These are phyloP conservation scores for Catocala fraxini DNA, from an alignment of 2,888 invertebrate species.

Conservation along the genomic window DNA sequence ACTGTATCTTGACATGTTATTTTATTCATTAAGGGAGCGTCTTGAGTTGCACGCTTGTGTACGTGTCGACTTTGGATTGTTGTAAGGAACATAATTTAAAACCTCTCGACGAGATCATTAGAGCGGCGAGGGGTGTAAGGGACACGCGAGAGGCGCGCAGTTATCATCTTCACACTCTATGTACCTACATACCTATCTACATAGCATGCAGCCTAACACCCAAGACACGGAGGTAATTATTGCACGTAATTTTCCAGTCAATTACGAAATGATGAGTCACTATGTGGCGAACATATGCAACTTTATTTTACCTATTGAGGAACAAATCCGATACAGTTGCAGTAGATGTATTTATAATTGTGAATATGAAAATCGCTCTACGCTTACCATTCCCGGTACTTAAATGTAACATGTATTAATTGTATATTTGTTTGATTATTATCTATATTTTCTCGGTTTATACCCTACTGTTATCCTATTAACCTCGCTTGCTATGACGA, in stretches of 20 bases:
- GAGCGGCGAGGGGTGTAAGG: constrained; percentile 54
- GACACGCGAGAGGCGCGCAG: constrained; percentile 53
- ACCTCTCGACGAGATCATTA: constrained; percentile 81
- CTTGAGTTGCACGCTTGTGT: constrained; percentile 71
- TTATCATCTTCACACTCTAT: constrained; percentile 35
- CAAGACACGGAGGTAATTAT: background rate
- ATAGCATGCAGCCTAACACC: background rate
- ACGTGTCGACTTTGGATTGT: constrained; percentile 81
- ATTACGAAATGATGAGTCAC: background rate
- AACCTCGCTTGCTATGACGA: too few species aligned
- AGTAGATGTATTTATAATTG: too few species aligned
- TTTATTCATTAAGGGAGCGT: constrained; percentile 83
- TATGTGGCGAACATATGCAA: background rate
- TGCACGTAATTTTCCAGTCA: background rate
- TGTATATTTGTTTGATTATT: too few species aligned
- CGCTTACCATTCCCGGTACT: too few species aligned
- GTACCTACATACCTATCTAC: background rate
- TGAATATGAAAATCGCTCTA: too few species aligned
- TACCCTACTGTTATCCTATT: too few species aligned
- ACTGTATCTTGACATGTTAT: constrained; percentile 85
- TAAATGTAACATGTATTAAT: too few species aligned
- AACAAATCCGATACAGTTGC: too few species aligned
- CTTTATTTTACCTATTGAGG: too few species aligned
- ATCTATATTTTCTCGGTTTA: too few species aligned
- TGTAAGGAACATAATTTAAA: constrained; percentile 84